A percentile compares a stretch with the other conserved stretches of the same genome.
Evolutionary conservation across 2,888 invertebrate species (phyloP).

Genomic region (Sinodicranocentrus sp.): DNA sequence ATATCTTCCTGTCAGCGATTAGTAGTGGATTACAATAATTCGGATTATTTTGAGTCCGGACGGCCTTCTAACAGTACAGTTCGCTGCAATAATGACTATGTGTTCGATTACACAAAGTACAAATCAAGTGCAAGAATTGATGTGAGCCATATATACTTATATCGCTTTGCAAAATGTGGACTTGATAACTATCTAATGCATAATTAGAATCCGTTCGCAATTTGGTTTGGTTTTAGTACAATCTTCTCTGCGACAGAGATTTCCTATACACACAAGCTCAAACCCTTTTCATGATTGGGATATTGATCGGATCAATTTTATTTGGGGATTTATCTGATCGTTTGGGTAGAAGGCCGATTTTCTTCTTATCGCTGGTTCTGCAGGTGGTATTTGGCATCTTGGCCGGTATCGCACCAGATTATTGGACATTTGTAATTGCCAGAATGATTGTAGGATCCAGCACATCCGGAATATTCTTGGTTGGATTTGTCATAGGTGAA

Average conservation of each 20-base stretch:
- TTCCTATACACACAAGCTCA: slow-evolving; percentile 84
- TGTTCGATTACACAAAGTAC: slow-evolving; percentile 83
- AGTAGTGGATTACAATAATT: slow-evolving; percentile 79
- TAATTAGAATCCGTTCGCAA: neutral
- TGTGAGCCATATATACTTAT: no score
- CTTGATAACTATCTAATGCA: slow-evolving; percentile 17
- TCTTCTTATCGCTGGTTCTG: slow-evolving; percentile 85
- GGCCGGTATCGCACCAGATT: slow-evolving; percentile 85
- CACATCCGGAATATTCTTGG: slow-evolving; percentile 87
- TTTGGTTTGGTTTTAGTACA: slow-evolving; percentile 80
- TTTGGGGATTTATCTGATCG: slow-evolving; percentile 86
- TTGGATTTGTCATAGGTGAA: slow-evolving; percentile 87
- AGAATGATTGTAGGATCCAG: slow-evolving; percentile 86
- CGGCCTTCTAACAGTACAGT: slow-evolving; percentile 77
- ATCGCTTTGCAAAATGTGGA: neutral
- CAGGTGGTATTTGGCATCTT: slow-evolving; percentile 85
- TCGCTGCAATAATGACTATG: slow-evolving; percentile 80
- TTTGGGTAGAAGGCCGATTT: slow-evolving; percentile 85
- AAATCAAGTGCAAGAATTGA: slow-evolving; percentile 84
- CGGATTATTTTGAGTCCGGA: slow-evolving; percentile 77
- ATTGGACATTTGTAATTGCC: slow-evolving; percentile 83
- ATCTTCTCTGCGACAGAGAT: slow-evolving; percentile 84
- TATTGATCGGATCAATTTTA: slow-evolving; percentile 85
- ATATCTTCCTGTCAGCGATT: slow-evolving; percentile 79
- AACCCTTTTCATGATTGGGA: slow-evolving; percentile 86